phyloP scores from a whole-genome alignment of 2,888 invertebrate genomes.

The Chelonus formosanus region DNA sequence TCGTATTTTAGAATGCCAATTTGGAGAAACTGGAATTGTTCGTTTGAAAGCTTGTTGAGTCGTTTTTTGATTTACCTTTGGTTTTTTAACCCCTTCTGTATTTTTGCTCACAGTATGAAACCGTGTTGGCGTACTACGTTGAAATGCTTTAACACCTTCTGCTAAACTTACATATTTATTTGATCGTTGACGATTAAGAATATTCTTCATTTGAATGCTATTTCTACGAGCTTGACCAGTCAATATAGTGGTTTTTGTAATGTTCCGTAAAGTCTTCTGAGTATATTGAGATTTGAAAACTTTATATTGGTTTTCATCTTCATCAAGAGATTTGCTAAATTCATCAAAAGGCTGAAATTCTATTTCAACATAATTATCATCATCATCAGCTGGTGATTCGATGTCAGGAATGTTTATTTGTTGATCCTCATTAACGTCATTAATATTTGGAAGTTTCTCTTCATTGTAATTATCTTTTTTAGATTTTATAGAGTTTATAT shows the following conservation, averaged over 20 bases:
- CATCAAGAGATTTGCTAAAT: neutral
- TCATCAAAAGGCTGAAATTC: slow-evolving; percentile 15
- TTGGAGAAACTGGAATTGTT: slow-evolving; percentile 55
- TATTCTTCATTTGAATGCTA: slow-evolving; percentile 33
- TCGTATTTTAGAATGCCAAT: slow-evolving; percentile 62
- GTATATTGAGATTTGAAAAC: slow-evolving; percentile 11
- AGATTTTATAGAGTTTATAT: too few relatives aligned
- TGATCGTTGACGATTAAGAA: slow-evolving; percentile 40
- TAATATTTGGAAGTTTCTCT: too few relatives aligned
- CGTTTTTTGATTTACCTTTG: slow-evolving; percentile 41
- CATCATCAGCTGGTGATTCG: too few relatives aligned
- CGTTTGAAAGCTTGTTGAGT: slow-evolving; percentile 45
- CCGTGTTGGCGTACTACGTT: slow-evolving; percentile 68
- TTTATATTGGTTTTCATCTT: neutral
- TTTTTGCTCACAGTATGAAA: slow-evolving; percentile 62
- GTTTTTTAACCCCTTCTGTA: slow-evolving; percentile 49
- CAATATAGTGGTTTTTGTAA: slow-evolving; percentile 36
- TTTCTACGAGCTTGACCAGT: slow-evolving; percentile 45
- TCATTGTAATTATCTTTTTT: too few relatives aligned
- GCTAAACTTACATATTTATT: slow-evolving; percentile 67
- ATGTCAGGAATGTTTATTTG: too few relatives aligned
- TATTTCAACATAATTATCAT: neutral
- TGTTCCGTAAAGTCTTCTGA: too few relatives aligned
- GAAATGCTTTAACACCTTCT: slow-evolving; percentile 68
- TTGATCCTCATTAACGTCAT: too few relatives aligned